Conservation (phyloP, 2,113 vertebrate species). For the Cyanistes caeruleus region DNA sequence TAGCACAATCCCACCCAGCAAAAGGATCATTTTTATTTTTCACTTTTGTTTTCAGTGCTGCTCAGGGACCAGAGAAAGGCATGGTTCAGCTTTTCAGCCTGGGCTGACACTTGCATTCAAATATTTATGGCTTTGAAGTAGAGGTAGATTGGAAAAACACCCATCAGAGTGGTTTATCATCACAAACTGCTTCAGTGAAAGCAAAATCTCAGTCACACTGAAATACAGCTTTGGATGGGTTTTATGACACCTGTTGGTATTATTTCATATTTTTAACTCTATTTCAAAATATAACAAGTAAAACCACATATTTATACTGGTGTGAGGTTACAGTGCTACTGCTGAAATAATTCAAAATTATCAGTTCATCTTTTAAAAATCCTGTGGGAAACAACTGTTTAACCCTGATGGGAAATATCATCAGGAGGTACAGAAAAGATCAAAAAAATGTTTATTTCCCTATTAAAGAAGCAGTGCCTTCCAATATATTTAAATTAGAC, state of each 20-base stretch:
- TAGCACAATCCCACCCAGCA: constrained; percentile 4
- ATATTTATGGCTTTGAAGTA: constrained; percentile 12
- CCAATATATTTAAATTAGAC: background rate
- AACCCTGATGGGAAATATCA: background rate
- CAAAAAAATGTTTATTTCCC: background rate
- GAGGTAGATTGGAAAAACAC: background rate
- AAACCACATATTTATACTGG: accelerated
- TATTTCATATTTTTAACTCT: background rate
- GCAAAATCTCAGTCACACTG: background rate
- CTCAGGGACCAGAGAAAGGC: background rate
- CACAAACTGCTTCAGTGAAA: background rate
- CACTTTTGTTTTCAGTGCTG: constrained; percentile 21
- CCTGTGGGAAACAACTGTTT: background rate
- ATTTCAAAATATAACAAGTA: background rate
- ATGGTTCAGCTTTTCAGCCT: background rate
- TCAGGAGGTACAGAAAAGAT: background rate
- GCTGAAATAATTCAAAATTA: background rate
- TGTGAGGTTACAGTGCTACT: background rate
- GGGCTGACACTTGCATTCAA: background rate
- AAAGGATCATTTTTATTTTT: constrained; percentile 18
- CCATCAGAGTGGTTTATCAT: background rate
- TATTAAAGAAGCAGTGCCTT: background rate
- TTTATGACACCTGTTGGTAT: background rate
- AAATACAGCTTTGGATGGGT: background rate
- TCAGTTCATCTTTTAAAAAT: background rate